Evolutionary conservation across 2,888 invertebrate species (phyloP), one percentile per base, ranked within the genome.

Genomic region (Rhaphigaster nebulosa): DNA sequence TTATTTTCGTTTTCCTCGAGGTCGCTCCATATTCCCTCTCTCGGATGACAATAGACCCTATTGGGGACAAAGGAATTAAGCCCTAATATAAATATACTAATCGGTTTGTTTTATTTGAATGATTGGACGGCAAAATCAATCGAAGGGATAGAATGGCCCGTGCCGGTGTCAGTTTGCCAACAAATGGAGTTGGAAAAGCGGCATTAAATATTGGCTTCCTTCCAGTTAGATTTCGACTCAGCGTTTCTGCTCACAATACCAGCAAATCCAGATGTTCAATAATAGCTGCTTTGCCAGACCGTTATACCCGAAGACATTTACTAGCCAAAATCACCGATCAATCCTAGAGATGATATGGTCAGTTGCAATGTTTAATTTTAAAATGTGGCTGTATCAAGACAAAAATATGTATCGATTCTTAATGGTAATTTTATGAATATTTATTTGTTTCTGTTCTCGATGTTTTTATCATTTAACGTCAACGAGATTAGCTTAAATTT

Each of bases 211-310:
- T 70, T 70, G 70, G 70, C 70, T 70, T 70, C 5, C 70, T 70
- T 70, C 70, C 70, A 70, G 70, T 70, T 70, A 70, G 70, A 70
- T 70, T 70, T 70, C 70, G 70, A 70, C 70, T 70, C 70, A 70
- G 70, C 70, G 70, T 70, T 70, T 70, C 70, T 70, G 34, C 70
- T 70, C 70, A 70, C 70, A 70, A 70, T 70, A 70, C 34, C 70
- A 70, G 70, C 29, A 70, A 70, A 70, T 70, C 70, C 70, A 70
- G 70, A 70, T 70, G 70, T 34, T 70, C 70, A 70, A 70, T 70
- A 70, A 70, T 70, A 70, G 70, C 34, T 70, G 65, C 70, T 70
- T 70, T 70, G 29, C 70, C 70, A 70, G 34, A 70, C 20, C 34
- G 34, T 70, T 70, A 34, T 70, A 34, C 34, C 20, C 70, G 20